Percentiles rank a stretch among this genome's conserved stretches.
Evolutionary conservation across 2,113 vertebrate species (phyloP).

Genomic region (Delphinapterus leucas): DNA sequence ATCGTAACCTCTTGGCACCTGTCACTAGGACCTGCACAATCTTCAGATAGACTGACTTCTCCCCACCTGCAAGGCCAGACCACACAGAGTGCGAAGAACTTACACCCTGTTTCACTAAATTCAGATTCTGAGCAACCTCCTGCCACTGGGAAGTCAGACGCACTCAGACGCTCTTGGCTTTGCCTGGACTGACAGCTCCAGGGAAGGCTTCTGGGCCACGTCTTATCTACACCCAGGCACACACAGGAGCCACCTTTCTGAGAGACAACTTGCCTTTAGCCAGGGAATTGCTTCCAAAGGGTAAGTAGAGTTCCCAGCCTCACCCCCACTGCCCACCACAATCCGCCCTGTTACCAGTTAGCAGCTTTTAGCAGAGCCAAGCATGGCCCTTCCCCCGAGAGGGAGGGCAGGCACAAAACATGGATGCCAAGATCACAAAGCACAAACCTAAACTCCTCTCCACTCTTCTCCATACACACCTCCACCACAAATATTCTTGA

Average conservation of each 20-base stretch:
- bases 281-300: background rate
- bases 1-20: conserved; percentile 79
- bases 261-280: conserved; percentile 3
- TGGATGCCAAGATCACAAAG: conserved; percentile 45
- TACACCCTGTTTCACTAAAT: conserved; percentile 17
- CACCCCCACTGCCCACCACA: background rate
- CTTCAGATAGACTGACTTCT: background rate
- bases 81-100: background rate
- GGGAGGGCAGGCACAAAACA: conserved; percentile 56
- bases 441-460: conserved; percentile 31
- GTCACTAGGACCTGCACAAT: conserved; percentile 79
- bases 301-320: background rate
- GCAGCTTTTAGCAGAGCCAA: conserved; percentile 58
- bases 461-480: background rate
- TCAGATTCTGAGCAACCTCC: background rate
- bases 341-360: background rate
- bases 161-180: conserved; percentile 1
- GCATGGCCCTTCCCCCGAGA: background rate
- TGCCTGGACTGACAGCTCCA: background rate
- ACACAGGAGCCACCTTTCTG: conserved; percentile 52
- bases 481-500: conserved; percentile 44
- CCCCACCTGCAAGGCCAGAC: conserved; percentile 36
- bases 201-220: background rate
- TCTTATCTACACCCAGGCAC: background rate
- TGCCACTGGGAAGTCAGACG: background rate